Evolutionary conservation across 1,140 invertebrate genomes (phyloP).

Genomic region (Drosophila auraria): DNA sequence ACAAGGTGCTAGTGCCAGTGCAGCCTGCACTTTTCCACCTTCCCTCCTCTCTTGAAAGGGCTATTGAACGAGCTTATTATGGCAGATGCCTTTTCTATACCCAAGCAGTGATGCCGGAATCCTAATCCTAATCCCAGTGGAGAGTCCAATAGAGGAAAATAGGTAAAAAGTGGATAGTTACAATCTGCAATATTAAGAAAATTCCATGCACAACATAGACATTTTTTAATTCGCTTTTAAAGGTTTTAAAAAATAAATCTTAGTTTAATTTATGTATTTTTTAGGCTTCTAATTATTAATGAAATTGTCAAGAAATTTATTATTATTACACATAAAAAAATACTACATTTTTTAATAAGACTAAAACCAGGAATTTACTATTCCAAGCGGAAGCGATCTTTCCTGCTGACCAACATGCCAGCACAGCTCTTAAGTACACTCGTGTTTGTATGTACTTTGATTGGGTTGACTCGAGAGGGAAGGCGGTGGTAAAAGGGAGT

Average conservation of each 20-base stretch:
- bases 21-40: conserved; percentile 24
- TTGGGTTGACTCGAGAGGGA: background rate
- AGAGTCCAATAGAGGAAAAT: background rate
- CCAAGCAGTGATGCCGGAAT: conserved; percentile 13
- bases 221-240: background rate
- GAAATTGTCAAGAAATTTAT: too few species aligned
- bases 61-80: conserved; percentile 41
- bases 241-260: background rate
- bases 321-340: background rate
- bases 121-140: background rate
- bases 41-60: background rate
- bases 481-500: background rate
- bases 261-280: background rate
- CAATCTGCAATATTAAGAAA: too few species aligned
- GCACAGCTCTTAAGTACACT: conserved; percentile 7
- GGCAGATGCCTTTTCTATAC: conserved; percentile 9
- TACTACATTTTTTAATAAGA: background rate
- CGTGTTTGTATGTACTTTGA: conserved; percentile 8
- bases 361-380: background rate
- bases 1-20: conserved; percentile 32
- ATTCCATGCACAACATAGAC: too few species aligned
- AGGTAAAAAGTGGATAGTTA: background rate
- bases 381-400: background rate
- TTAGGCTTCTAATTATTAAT: background rate
- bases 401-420: background rate